These are phyloP conservation scores for Listrodromus nycthemerus DNA, from an alignment of 2,888 invertebrate genomes.

Conservation along the genomic window DNA sequence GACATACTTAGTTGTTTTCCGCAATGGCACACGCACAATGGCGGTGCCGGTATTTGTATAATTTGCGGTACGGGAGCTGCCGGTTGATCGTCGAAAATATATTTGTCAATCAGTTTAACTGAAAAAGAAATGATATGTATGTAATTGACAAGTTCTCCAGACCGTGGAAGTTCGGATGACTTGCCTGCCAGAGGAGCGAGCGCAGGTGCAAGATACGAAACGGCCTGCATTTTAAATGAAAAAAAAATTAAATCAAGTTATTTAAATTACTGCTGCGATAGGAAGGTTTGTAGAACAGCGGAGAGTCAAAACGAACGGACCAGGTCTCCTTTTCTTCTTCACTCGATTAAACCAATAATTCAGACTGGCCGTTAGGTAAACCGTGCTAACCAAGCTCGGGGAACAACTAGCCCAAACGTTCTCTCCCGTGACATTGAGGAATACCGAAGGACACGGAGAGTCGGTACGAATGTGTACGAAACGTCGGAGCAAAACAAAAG, in stretches of 20 bases:
- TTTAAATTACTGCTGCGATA: not conserved
- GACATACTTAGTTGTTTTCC: slow-evolving; percentile 2
- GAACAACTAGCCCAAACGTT: slow-evolving; percentile 2
- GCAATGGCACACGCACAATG: slow-evolving; percentile 59
- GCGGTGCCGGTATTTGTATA: slow-evolving; percentile 52
- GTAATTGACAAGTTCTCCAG: not conserved
- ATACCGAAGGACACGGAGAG: slow-evolving; percentile 6
- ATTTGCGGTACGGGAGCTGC: slow-evolving; percentile 47
- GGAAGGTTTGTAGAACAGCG: not conserved
- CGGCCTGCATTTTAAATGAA: slow-evolving; percentile 61
- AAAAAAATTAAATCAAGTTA: no score
- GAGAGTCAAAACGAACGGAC: not conserved
- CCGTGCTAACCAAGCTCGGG: no score
- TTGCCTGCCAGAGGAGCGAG: slow-evolving; percentile 65
- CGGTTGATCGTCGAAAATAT: slow-evolving; percentile 53
- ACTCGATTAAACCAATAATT: no score
- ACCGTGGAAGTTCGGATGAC: not conserved
- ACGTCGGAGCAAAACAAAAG: slow-evolving; percentile 28
- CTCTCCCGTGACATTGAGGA: slow-evolving; percentile 11
- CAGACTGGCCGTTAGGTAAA: no score
- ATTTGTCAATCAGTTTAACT: slow-evolving; percentile 67
- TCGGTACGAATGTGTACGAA: slow-evolving; percentile 20
- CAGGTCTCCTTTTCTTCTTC: not conserved
- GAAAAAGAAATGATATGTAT: slow-evolving; percentile 18
- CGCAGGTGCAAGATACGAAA: slow-evolving; percentile 60